These are phyloP conservation scores for Zenarchopterus dispar DNA, from an alignment of 2,797 vertebrate genomes.

Conservation along the genomic window DNA sequence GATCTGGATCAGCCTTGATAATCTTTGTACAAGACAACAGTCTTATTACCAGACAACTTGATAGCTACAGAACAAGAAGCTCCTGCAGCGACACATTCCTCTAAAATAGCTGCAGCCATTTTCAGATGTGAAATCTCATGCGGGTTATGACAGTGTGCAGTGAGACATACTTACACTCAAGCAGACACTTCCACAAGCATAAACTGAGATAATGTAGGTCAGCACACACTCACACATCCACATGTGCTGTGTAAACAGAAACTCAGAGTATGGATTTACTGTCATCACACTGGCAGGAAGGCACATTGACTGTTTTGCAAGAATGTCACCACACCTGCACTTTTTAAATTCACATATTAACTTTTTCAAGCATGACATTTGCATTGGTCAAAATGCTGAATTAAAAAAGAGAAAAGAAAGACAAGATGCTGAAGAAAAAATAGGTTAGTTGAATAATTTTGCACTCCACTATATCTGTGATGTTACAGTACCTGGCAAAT, in stretches of 20 bases:
- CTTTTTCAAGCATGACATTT: slow-evolving; percentile 7
- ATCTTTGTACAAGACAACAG: slow-evolving; percentile 6
- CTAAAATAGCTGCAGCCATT: slow-evolving; percentile 32
- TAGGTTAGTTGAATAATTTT: too few relatives aligned
- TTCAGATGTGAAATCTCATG: slow-evolving; percentile 19
- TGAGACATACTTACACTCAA: slow-evolving; percentile 32
- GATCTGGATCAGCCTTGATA: slow-evolving; percentile 1
- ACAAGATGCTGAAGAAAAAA: too few relatives aligned
- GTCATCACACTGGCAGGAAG: slow-evolving; percentile 16
- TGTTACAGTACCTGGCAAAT: too few relatives aligned
- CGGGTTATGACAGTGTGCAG: slow-evolving; percentile 24
- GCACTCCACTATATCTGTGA: too few relatives aligned
- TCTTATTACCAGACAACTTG: slow-evolving; percentile 20
- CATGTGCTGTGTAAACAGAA: slow-evolving; percentile 10
- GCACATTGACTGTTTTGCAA: slow-evolving; percentile 5
- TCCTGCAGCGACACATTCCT: slow-evolving; percentile 12
- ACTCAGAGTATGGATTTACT: slow-evolving; percentile 41
- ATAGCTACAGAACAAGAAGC: slow-evolving; percentile 25
- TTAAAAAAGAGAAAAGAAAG: too few relatives aligned
- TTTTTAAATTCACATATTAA: slow-evolving; percentile 22
- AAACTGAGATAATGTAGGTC: slow-evolving; percentile 40
- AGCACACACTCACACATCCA: slow-evolving; percentile 10
- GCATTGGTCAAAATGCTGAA: slow-evolving; percentile 18
- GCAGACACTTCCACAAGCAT: slow-evolving; percentile 11
- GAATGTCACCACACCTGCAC: slow-evolving; percentile 10